Conservation (phyloP, 2,113 vertebrate species). For the Guaruba guarouba region DNA sequence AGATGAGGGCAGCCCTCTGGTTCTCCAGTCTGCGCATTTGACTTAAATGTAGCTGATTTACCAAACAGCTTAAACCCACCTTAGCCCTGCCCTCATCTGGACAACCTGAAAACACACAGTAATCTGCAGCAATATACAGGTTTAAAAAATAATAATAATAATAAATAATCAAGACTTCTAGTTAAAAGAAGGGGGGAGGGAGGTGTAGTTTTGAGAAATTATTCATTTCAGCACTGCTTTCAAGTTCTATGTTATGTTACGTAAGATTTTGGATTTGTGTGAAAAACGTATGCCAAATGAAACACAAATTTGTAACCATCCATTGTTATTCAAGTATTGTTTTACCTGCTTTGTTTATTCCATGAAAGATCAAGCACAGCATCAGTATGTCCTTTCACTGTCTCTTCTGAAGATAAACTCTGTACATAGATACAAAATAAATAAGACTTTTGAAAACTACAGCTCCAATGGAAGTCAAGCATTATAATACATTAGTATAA, state of each 20-base stretch:
- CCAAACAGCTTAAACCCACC: background rate
- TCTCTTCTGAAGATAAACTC: constrained; percentile 73
- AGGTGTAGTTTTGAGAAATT: background rate
- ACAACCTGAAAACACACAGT: background rate
- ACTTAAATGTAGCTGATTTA: background rate
- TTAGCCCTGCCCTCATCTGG: background rate
- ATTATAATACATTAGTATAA: background rate
- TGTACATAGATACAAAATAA: constrained; percentile 42
- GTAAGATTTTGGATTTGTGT: background rate
- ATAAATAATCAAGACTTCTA: background rate
- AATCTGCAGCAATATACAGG: background rate
- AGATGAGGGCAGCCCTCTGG: background rate
- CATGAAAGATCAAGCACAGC: constrained; percentile 95
- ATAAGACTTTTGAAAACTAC: background rate
- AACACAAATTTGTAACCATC: background rate
- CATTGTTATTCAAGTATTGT: background rate
- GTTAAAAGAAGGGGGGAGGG: background rate
- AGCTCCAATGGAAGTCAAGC: background rate
- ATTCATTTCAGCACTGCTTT: background rate
- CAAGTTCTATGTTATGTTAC: background rate
- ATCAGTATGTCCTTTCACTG: constrained; percentile 83
- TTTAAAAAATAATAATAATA: background rate
- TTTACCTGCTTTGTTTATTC: constrained; percentile 90
- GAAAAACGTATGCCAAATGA: background rate
- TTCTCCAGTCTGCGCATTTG: background rate